phyloP scores from a whole-genome alignment of 1,140 invertebrate species.

The Oryzaephilus surinamensis region DNA sequence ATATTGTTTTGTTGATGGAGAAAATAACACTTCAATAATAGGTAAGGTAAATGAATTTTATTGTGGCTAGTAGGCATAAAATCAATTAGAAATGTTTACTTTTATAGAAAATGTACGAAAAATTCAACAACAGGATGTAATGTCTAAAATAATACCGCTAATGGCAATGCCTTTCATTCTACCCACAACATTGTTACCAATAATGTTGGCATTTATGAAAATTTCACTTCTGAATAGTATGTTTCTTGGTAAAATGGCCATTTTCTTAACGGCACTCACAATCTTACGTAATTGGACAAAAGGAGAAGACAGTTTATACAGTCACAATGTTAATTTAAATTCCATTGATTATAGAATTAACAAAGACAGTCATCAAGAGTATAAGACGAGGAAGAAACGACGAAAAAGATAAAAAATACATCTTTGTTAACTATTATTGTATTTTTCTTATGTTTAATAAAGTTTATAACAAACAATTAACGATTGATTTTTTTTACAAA shows the following conservation, averaged over 20 bases:
- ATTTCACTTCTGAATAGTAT: conserved; percentile 52
- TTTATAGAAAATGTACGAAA: conserved; percentile 9
- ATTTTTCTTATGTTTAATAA: too few species aligned
- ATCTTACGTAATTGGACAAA: conserved; percentile 42
- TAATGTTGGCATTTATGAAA: conserved; percentile 50
- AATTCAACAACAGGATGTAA: conserved; percentile 39
- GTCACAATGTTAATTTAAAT: conserved; percentile 29
- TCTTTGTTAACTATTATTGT: too few species aligned
- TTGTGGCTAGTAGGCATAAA: too few species aligned
- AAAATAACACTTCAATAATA: too few species aligned
- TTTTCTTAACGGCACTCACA: conserved; percentile 47
- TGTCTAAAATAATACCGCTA: conserved; percentile 46
- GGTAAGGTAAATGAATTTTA: neutral
- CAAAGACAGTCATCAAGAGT: too few species aligned
- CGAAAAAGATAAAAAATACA: too few species aligned
- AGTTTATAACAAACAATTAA: too few species aligned
- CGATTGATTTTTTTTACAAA: too few species aligned
- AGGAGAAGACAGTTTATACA: conserved; percentile 27
- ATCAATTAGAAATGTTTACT: neutral
- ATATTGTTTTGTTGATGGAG: too few species aligned
- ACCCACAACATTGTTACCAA: conserved; percentile 49
- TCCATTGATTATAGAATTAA: too few species aligned
- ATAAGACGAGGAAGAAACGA: too few species aligned
- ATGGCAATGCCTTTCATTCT: conserved; percentile 53
- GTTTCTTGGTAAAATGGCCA: conserved; percentile 51